Base-by-base conservation (phyloP, 2,113 vertebrate species). In the Pelvicachromis taeniatus region DNA sequence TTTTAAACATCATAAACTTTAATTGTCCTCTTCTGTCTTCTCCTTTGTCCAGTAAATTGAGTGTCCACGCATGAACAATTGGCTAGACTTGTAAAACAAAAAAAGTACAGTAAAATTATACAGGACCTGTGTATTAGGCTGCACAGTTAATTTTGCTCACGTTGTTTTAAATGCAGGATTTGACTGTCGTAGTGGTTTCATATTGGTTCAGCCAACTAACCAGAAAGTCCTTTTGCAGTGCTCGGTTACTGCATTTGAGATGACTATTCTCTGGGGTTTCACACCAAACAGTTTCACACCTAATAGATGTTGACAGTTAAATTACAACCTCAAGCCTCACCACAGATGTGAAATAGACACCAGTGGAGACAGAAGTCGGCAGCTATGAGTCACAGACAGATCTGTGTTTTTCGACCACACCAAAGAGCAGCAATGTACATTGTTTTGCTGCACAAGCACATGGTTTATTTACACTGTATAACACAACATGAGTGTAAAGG, bases 271-370 rank as follows among this genome's bases (percentile, higher is more conserved):
- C 23, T 52, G 45, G 70, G 42, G 75, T 89, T 89, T 83, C 73
- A 70, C 84, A 52, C 17, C 11, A 42, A 86, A 81, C 52, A 68
- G 73, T 92, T 87, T 90, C 88, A 91, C 86, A 84, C 84, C 81
- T 91, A 91, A 93, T 91, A 70, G 77, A 90, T 63, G 58, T 29
- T 85, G 85, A 84, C 92, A 90, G 84, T 63, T 73, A 87, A 83
- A 83, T 82, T 83, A 86, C 54, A 87, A 82, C 92, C 81, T 81
- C 90, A 85, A 80, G 65, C 75, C 78, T 90, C 61, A 85, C 85
- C 90, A 85, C 87, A 90, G 83, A 87, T 77, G 87, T 54, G 4
- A 79, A 87, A 84, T 70, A 88, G 61, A 56, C 53, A n/a, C 23
- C 38, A 81, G 86, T 63, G 78, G 81, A 85, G 83, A 82, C 29